phyloP scores from a whole-genome alignment of 2,888 invertebrate species.

The Epinotia bilunana region DNA sequence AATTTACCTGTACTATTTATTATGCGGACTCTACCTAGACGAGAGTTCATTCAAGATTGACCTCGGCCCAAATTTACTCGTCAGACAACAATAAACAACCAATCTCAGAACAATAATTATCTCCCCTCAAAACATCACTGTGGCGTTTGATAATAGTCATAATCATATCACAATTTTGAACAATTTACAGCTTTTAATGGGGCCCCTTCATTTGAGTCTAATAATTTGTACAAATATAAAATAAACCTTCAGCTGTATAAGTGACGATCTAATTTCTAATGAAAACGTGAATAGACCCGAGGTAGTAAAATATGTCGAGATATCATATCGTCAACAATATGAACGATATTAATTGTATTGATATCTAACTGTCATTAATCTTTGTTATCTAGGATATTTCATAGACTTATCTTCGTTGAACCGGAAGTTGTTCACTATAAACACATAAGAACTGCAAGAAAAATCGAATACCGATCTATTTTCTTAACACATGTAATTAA shows the following conservation, averaged over 20 bases:
- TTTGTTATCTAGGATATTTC: constrained; percentile 4
- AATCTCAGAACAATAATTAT: constrained; percentile 32
- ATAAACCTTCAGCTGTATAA: background rate
- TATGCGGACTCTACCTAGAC: constrained; percentile 27
- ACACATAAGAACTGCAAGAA: too few relatives aligned
- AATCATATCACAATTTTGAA: constrained; percentile 19
- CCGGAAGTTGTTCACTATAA: background rate
- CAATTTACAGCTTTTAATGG: constrained; percentile 8
- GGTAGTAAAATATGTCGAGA: background rate
- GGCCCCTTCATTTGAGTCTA: background rate
- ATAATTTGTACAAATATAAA: background rate
- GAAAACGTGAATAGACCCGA: background rate
- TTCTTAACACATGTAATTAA: too few relatives aligned
- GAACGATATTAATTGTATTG: constrained; percentile 20
- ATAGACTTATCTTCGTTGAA: background rate
- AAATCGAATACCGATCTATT: too few relatives aligned
- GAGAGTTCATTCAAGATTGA: constrained; percentile 32
- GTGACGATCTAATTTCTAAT: background rate
- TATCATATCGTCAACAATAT: constrained; percentile 15
- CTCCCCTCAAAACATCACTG: constrained; percentile 29
- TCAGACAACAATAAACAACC: constrained; percentile 36
- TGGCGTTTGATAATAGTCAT: constrained; percentile 15
- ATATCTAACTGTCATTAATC: constrained; percentile 32
- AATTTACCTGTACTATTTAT: constrained; percentile 3
- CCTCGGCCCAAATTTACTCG: constrained; percentile 41